Evolutionary conservation across 2,888 invertebrate species (phyloP).

Genomic region (Mantis religiosa): DNA sequence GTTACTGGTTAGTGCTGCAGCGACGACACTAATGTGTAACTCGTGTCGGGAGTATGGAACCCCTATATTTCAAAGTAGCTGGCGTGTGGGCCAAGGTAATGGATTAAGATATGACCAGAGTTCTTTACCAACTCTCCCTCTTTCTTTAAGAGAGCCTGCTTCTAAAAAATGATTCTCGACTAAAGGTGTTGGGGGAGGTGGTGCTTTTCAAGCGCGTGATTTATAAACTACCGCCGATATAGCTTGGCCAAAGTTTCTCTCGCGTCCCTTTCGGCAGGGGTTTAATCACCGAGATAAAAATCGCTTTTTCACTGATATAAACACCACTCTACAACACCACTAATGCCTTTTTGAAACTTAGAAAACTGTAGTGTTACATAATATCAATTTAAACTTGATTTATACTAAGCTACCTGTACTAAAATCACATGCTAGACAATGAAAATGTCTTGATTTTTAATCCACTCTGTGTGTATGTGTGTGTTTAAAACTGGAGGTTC

Average conservation of each 20-base stretch:
- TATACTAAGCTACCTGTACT: too few relatives aligned
- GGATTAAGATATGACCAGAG: background rate
- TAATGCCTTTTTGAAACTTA: too few relatives aligned
- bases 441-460: too few relatives aligned
- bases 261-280: background rate
- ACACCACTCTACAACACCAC: too few relatives aligned
- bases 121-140: background rate
- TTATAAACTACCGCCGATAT: background rate
- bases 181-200: background rate
- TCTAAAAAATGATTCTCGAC: background rate
- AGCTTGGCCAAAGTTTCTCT: background rate
- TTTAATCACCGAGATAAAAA: background rate
- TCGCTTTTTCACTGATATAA: background rate
- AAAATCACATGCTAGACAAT: too few relatives aligned
- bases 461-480: too few relatives aligned
- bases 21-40: too few relatives aligned
- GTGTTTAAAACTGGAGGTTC: too few relatives aligned
- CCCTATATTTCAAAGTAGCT: background rate
- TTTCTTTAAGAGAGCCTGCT: background rate
- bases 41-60: background rate
- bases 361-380: too few relatives aligned
- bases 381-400: too few relatives aligned
- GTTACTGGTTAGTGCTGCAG: too few relatives aligned
- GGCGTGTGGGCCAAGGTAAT: background rate
- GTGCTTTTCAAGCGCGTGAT: background rate